Base-by-base conservation (phyloP, 2,113 vertebrate species). In the Oophaga pumilio region DNA sequence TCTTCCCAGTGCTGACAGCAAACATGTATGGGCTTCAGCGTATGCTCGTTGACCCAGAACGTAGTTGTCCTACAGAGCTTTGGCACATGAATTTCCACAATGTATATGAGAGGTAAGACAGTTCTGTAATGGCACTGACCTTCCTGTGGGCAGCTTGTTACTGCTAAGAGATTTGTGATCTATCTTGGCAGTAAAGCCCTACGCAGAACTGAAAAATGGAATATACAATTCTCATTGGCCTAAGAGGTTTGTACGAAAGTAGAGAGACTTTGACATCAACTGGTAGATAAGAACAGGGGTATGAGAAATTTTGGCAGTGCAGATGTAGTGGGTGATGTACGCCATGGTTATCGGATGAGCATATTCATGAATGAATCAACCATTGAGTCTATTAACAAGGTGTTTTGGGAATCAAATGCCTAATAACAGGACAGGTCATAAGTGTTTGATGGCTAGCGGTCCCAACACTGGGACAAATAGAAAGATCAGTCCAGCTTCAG, bases 61-160 rank as follows among this genome's bases (percentile, higher is more conserved):
- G 6, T n/a, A 43, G 17, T 26, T 20, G 28, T 43, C 20, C 64
- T 73, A 56, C 66, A 52, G n/a, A 79, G 74, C 59, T 53, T 22
- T 24, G 28, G 62, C 52, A 59, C 5, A 52, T 43, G 76, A 69
- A 80, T 68, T 80, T 24, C 14, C 28, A 18, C 24, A 79, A 53
- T 12, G n/a, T 56, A 78, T 56, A 78, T 28, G 22, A 50, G 50
- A 80, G 20, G 43, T 43, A 1, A 59, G 66, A 64, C 57, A 50
- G 73, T 59, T 85, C 22, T 33, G 56, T 76, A 78, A 53, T 26
- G 50, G 49, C 18, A 18, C 24, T 49, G 76, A 87, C 85, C 76
- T 87, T 80, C 85, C 85, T 69, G 24, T 73, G 77, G 85, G 85
- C 85, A 73, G 28, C 52, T 74, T 49, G 18, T 18, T 73, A 69